Base-by-base conservation (phyloP, 2,797 vertebrate genomes). In the Xiphophorus birchmanni region DNA sequence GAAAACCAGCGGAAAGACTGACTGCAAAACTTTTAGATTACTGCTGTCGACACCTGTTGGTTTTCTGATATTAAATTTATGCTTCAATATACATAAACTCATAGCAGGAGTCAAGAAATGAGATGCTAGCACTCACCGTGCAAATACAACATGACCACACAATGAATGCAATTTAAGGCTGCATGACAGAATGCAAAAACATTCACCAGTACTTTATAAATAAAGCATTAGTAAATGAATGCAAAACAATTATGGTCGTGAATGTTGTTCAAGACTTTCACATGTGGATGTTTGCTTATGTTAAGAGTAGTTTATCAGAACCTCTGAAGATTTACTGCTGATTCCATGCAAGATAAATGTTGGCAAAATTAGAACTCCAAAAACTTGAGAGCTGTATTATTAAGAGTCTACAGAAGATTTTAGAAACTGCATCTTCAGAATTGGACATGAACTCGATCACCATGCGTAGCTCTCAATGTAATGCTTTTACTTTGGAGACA, bases 321-420 rank as follows among this genome's bases (percentile, higher is more conserved):
- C 8, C 47, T 23, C 5, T 42, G 13, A 12, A n/a, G 23, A 75
- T 56, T 54, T 42, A 10, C 5, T 56, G 9, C 50, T 52, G 21
- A 52, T 52, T 52, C 21, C 50, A 23, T 23, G 76, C 56, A 29
- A 78, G 73, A 79, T 50, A 69, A 69, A 54, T 74, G 56, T 72
- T 85, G 85, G 82, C 84, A 90, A 90, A 92, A 71, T 89, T 91
- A 83, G 85, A 84, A 81, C 2, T 58, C 71, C 83, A 77, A 81
- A 80, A 80, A 65, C 78, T 60, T 80, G 74, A 89, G 82, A 76
- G 77, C 77, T 77, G 67, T 75, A 65, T 83, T 79, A 88, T 80
- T 13, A 84, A 88, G 92, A 73, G 81, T 90, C 58, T 32, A 63
- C 29, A 60, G 26, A 60, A 15, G 17, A 5, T 0, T 13, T 60